phyloP scores from a whole-genome alignment of 2,113 vertebrate genomes.

The Sitta europaea region DNA sequence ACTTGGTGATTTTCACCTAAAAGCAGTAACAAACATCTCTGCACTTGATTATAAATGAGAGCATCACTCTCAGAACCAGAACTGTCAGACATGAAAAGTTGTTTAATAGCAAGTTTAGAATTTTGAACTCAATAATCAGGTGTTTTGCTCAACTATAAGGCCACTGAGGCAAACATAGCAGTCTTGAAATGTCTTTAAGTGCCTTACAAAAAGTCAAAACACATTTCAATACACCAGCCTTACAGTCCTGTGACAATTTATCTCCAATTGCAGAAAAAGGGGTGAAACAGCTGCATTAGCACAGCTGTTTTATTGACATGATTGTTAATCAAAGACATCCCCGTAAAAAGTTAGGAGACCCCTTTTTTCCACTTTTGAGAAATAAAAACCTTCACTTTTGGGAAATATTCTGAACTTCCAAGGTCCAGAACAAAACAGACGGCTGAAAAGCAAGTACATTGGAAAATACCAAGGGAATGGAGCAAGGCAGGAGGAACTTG shows the following conservation, averaged over 20 bases:
- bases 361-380: not conserved
- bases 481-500: not conserved
- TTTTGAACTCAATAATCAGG: not conserved
- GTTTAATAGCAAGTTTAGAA: not conserved
- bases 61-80: not conserved
- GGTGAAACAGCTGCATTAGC: not conserved
- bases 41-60: not conserved
- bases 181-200: not conserved
- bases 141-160: not conserved
- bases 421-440: not conserved
- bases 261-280: not conserved
- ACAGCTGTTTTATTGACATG: not conserved
- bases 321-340: not conserved
- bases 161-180: not conserved
- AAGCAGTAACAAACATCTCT: fast-evolving
- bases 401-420: not conserved
- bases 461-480: not conserved
- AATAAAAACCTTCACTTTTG: not conserved
- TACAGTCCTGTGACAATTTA: not conserved
- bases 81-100: not conserved
- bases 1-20: not conserved
- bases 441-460: not conserved
- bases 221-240: not conserved
- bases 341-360: not conserved
- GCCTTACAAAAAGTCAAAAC: not conserved